These are phyloP conservation scores for Tragelaphus eurycerus DNA, from an alignment of 2,797 vertebrate genomes.

Conservation along the genomic window DNA sequence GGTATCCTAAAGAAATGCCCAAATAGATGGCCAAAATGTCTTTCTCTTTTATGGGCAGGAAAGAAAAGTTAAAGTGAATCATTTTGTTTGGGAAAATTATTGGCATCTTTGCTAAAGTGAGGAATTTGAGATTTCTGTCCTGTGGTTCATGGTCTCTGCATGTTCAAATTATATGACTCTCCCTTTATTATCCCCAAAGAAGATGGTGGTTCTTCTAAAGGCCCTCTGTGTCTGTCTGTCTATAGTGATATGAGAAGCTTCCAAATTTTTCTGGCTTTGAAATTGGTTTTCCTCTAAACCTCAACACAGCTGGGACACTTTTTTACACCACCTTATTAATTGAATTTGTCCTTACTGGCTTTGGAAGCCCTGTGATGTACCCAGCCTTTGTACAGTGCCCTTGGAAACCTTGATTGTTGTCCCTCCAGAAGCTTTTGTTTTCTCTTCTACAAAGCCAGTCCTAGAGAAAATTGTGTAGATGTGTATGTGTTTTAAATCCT, in stretches of 20 bases:
- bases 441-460: not conserved
- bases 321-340: not conserved
- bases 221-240: not conserved
- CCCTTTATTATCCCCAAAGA: not conserved
- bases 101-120: conserved; percentile 1
- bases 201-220: not conserved
- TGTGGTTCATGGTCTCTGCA: not conserved
- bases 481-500: not conserved
- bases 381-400: not conserved
- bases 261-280: conserved; percentile 31
- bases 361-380: not conserved
- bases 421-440: not conserved
- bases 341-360: conserved; percentile 34
- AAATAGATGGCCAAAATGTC: not conserved
- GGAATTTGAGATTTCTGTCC: conserved; percentile 3
- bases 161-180: not conserved
- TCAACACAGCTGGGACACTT: conserved; percentile 27
- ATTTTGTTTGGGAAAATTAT: conserved; percentile 27
- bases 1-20: conserved; percentile 13
- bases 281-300: conserved; percentile 38
- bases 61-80: conserved; percentile 3
- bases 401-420: conserved; percentile 18
- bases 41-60: conserved; percentile 8
- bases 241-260: not conserved
- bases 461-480: conserved; percentile 23